Evolutionary conservation across 2,888 invertebrate species (phyloP).

Genomic region (Chrysotoxum bicinctum): DNA sequence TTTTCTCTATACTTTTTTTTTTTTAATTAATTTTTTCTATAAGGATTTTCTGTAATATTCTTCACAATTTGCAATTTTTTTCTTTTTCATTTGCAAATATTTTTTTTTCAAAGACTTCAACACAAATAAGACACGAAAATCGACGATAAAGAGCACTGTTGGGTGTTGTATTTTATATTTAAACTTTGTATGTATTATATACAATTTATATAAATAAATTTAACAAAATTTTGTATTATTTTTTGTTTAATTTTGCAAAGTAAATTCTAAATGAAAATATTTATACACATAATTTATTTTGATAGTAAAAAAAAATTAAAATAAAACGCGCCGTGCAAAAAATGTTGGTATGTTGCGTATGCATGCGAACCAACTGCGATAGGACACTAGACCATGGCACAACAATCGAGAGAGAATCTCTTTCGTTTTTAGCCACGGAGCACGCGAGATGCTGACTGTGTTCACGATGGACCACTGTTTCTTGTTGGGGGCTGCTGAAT

Average conservation of each 20-base stretch:
- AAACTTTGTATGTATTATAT: slow-evolving; percentile 3
- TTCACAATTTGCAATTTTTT: slow-evolving; percentile 15
- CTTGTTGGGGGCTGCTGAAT: slow-evolving; percentile 65
- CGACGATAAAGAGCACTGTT: slow-evolving; percentile 64
- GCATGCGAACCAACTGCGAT: slow-evolving; percentile 81
- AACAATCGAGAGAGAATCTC: slow-evolving; percentile 74
- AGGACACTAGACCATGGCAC: slow-evolving; percentile 75
- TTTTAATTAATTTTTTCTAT: not conserved
- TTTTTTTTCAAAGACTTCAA: slow-evolving; percentile 9
- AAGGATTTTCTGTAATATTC: slow-evolving; percentile 17
- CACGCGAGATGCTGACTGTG: slow-evolving; percentile 42
- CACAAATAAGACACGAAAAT: slow-evolving; percentile 59
- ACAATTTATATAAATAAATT: slow-evolving; percentile 30
- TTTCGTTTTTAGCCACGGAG: slow-evolving; percentile 45
- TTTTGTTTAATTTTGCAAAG: slow-evolving; percentile 13
- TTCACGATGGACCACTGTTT: slow-evolving; percentile 12
- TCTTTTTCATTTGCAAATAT: slow-evolving; percentile 22
- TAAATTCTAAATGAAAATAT: slow-evolving; percentile 55
- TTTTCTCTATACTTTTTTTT: slow-evolving; percentile 30
- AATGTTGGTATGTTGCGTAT: slow-evolving; percentile 80
- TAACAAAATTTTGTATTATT: slow-evolving; percentile 6
- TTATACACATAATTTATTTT: slow-evolving; percentile 63
- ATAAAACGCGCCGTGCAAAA: slow-evolving; percentile 80
- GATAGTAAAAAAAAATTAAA: slow-evolving; percentile 73
- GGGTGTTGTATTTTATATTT: slow-evolving; percentile 33